Conservation (phyloP, 1,140 invertebrate species). For the Eubasilissa regina region DNA sequence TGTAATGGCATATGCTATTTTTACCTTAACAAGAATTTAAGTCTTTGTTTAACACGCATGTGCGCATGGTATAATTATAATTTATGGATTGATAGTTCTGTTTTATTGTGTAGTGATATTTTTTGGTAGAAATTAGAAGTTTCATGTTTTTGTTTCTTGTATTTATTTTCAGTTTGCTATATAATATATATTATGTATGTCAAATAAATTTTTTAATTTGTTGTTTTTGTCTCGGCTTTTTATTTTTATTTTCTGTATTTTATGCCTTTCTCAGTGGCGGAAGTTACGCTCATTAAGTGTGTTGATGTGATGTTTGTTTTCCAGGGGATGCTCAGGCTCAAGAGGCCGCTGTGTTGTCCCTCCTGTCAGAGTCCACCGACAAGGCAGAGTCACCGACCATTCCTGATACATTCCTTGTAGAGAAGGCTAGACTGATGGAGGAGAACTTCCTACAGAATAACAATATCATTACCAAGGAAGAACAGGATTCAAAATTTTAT, state of each 20-base stretch:
- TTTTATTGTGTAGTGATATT: constrained; percentile 52
- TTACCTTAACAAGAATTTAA: constrained; percentile 36
- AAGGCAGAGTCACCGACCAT: not conserved
- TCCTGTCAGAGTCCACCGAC: not conserved
- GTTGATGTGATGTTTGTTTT: constrained; percentile 56
- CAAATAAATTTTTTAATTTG: constrained; percentile 55
- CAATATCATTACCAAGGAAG: constrained; percentile 61
- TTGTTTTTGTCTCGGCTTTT: constrained; percentile 58
- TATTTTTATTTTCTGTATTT: constrained; percentile 47
- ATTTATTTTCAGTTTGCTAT: constrained; percentile 53
- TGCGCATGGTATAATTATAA: constrained; percentile 49
- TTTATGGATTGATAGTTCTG: constrained; percentile 19
- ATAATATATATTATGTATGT: constrained; percentile 57
- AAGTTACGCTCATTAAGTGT: constrained; percentile 57
- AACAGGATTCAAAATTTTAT: constrained; percentile 14
- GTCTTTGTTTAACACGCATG: constrained; percentile 53
- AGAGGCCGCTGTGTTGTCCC: not conserved
- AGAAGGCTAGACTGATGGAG: constrained; percentile 57
- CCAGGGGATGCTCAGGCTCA: constrained; percentile 40
- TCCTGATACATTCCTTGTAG: not conserved
- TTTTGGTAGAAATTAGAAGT: constrained; percentile 53
- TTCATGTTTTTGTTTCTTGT: constrained; percentile 53
- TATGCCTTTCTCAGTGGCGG: constrained; percentile 53
- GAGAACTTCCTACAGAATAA: constrained; percentile 68
- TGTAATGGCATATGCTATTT: constrained; percentile 36